Evolutionary conservation across 2,797 vertebrate species (phyloP).

Genomic region (Arnoldichthys spilopterus): DNA sequence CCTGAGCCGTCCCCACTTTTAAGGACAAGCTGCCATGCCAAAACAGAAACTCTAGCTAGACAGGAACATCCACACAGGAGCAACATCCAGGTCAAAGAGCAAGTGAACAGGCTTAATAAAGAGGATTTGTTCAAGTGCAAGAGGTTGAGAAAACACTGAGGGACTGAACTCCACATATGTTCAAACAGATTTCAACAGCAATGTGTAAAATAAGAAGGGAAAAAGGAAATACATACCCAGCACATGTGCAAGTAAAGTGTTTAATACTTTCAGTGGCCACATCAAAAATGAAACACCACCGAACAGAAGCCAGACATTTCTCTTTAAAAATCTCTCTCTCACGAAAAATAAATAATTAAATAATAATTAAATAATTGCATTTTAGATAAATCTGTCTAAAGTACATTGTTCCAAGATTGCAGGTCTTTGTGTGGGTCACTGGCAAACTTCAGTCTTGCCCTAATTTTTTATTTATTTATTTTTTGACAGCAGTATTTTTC

Average conservation of each 20-base stretch:
- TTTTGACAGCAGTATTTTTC: too few species aligned
- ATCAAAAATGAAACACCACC: neutral
- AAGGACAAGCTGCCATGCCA: constrained; percentile 21
- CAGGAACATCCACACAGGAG: constrained; percentile 30
- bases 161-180: constrained; percentile 10
- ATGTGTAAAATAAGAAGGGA: constrained; percentile 12
- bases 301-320: neutral
- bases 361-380: too few species aligned
- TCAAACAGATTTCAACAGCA: constrained; percentile 14
- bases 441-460: too few species aligned
- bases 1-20: constrained; percentile 13
- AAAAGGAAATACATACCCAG: neutral
- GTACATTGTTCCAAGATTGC: too few species aligned
- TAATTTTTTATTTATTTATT: too few species aligned
- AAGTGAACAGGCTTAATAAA: constrained; percentile 54
- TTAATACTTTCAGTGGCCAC: neutral
- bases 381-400: too few species aligned
- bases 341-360: neutral
- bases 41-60: constrained; percentile 18
- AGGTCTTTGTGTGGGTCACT: too few species aligned
- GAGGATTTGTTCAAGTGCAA: constrained; percentile 80
- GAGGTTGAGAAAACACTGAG: constrained; percentile 76
- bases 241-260: neutral
- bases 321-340: too few species aligned
- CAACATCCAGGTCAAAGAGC: constrained; percentile 35